phyloP scores from a whole-genome alignment of 2,113 vertebrate species.

The Empidonax traillii region DNA sequence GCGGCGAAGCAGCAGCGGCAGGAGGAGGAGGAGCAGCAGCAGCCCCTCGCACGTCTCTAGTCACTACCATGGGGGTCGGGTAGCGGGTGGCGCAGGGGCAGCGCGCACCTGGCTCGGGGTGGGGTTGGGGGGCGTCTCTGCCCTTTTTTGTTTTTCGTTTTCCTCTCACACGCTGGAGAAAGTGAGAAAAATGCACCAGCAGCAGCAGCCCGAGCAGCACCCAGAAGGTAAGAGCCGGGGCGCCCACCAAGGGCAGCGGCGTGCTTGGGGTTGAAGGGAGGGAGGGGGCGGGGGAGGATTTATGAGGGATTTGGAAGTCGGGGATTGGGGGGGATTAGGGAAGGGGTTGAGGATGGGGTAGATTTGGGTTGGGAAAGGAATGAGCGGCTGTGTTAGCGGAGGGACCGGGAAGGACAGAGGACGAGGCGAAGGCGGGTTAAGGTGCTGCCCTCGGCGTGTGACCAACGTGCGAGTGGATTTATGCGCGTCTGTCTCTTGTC shows the following conservation, averaged over 20 bases:
- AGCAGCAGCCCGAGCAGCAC: slow-evolving; percentile 74
- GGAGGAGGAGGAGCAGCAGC: neutral
- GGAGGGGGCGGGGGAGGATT: neutral
- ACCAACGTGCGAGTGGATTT: neutral
- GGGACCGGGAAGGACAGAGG: neutral
- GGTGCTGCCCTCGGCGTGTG: neutral
- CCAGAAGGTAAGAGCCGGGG: slow-evolving; percentile 68
- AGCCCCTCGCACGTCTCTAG: slow-evolving; percentile 47
- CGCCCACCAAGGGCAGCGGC: slow-evolving; percentile 19
- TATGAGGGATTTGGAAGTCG: slow-evolving; percentile 18
- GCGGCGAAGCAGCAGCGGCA: slow-evolving; percentile 30
- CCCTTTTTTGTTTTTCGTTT: neutral
- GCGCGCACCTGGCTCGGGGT: slow-evolving; percentile 60
- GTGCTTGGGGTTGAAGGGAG: neutral
- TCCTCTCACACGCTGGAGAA: slow-evolving; percentile 35
- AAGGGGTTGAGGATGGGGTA: neutral
- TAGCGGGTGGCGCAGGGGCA: slow-evolving; percentile 44
- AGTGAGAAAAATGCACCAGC: slow-evolving; percentile 77
- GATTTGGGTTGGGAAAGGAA: neutral
- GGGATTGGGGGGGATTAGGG: slow-evolving; percentile 3
- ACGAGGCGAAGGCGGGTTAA: neutral
- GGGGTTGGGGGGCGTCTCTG: slow-evolving; percentile 27
- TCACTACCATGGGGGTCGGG: slow-evolving; percentile 56
- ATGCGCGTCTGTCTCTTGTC: neutral
- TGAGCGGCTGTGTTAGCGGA: neutral